Percentiles rank a stretch among this genome's conserved stretches.
Conservation (phyloP, 2,888 invertebrate genomes). For the Nomada flava region DNA sequence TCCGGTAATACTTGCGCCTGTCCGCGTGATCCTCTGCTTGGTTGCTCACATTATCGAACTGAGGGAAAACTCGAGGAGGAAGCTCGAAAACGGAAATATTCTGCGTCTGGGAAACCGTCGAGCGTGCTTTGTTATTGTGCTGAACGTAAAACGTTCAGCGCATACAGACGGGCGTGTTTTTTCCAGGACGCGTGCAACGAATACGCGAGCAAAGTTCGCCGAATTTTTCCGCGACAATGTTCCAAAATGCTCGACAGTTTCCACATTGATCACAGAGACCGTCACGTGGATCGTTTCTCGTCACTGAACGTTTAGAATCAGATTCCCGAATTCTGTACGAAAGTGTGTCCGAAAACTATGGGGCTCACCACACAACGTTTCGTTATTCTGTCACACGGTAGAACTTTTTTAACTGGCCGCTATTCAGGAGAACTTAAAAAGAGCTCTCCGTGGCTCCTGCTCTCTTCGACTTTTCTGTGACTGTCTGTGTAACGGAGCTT, state of each 20-base stretch:
- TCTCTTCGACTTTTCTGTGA: conserved; percentile 82
- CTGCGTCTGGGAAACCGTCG: conserved; percentile 20
- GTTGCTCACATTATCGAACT: conserved; percentile 14
- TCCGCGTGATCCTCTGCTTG: background rate
- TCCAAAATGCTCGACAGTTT: conserved; percentile 22
- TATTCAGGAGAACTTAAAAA: conserved; percentile 69
- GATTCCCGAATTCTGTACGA: background rate
- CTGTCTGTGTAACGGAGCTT: conserved; percentile 83
- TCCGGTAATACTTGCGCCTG: conserved; percentile 20
- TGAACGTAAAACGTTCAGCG: too few relatives aligned
- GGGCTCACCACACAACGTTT: conserved; percentile 78
- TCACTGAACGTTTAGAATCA: conserved; percentile 11
- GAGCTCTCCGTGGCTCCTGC: conserved; percentile 80
- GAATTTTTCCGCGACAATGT: background rate
- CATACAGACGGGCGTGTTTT: too few relatives aligned
- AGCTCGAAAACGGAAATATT: background rate
- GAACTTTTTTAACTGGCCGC: conserved; percentile 54
- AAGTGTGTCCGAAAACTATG: background rate
- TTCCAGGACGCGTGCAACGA: background rate
- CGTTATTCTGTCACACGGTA: conserved; percentile 49
- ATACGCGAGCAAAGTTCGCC: background rate
- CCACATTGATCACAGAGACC: conserved; percentile 11
- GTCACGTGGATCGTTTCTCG: conserved; percentile 33
- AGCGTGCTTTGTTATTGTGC: background rate
- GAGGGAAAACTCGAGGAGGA: conserved; percentile 10